Conservation (phyloP, 1,140 invertebrate species). For the Hestina assimilis region DNA sequence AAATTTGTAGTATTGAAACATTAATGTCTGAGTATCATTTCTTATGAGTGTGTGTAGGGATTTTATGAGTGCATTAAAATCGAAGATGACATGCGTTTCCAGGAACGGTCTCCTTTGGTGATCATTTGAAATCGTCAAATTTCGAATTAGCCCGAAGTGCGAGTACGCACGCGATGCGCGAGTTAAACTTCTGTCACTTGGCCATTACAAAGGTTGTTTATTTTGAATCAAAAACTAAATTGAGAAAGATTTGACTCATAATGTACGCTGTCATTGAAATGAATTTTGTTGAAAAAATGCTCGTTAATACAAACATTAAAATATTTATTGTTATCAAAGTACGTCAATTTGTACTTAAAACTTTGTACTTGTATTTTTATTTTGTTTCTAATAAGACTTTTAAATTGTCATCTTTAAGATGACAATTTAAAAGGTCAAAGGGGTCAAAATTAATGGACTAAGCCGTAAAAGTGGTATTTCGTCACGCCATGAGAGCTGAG, state of each 20-base stretch:
- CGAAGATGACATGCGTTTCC: constrained; percentile 19
- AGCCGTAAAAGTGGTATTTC: too few species aligned
- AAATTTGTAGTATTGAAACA: too few species aligned
- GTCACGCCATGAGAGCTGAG: too few species aligned
- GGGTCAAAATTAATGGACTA: too few species aligned
- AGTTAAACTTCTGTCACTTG: constrained; percentile 32
- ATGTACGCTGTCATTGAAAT: background rate
- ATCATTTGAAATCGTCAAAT: constrained; percentile 29
- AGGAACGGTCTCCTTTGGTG: constrained; percentile 24
- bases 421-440: too few species aligned
- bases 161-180: constrained; percentile 35
- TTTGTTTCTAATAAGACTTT: too few species aligned
- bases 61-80: constrained; percentile 19
- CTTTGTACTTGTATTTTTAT: too few species aligned
- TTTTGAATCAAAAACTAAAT: constrained; percentile 19
- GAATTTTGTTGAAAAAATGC: background rate
- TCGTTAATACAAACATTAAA: too few species aligned
- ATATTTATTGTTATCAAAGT: too few species aligned
- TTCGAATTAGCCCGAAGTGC: constrained; percentile 23
- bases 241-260: constrained; percentile 3
- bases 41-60: background rate
- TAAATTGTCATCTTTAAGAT: too few species aligned
- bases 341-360: too few species aligned
- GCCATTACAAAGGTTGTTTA: constrained; percentile 13
- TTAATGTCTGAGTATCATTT: too few species aligned